Evolutionary conservation across 37 sponge, comb jelly and placozoan species (phyloP), one percentile per base, ranked within the genome.

Genomic region (Aphrocallistes beatrix): DNA sequence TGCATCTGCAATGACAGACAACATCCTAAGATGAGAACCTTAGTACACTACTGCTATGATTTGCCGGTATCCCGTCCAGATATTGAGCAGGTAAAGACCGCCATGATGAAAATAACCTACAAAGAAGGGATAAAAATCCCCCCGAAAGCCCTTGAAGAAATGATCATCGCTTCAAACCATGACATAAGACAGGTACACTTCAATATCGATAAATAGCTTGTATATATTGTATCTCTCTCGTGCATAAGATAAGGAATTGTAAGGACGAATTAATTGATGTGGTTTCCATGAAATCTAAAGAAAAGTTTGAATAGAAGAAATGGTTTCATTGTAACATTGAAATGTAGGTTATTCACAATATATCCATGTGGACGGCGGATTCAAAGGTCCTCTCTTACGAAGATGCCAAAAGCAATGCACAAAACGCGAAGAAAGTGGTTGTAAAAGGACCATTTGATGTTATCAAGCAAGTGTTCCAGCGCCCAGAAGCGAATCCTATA

Each of bases 1-100:
- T 98, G 99, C 51, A 98, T 98, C 84, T 98, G 99, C 86, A 98
- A 98, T 81, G 94, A 98, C 84, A 82, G 96, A 8, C 89, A 92
- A 36, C 87, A 87, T 34, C 85, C 86, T 28, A 98, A 98, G 85
- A 92, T 98, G 37, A 89, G 99, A 28, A 94, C 94, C 39, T 91
- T 98, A 0, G 89, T 91, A 30, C 95, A 92, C 85, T 84, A 98
- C 84, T 98, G 99, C 84, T 94, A 83, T 39, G 96, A 95, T 51
- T 90, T 98, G 36, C 50, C 94, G 25, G 95, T 95, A 83, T 84
- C 87, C 0, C 90, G 82, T 16, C 99, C 99, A 0, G 69, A 88
- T 36, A 51, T 90, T 23, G 99, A 98, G 30, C 96, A 95, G 86
- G 92, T 98, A 38, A 90, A 88, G 84, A 94, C 91, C 16, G 92